phyloP scores from a whole-genome alignment of 2,888 invertebrate genomes.

The Sphaeridia pumilis region DNA sequence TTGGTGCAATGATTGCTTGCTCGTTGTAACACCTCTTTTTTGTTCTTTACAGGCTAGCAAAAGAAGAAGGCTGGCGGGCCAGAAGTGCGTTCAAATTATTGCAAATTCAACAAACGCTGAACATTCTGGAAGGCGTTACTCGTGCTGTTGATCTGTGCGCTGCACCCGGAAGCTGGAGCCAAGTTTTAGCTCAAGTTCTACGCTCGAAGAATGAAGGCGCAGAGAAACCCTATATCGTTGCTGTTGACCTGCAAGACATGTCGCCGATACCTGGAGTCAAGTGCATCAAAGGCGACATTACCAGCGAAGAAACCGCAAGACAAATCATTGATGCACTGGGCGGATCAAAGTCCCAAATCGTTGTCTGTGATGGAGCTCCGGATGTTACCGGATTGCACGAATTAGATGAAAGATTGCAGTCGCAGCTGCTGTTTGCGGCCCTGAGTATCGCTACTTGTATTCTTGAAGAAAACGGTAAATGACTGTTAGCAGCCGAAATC shows the following conservation, averaged over 20 bases:
- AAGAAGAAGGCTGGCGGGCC: slow-evolving; percentile 98
- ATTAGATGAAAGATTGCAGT: slow-evolving; percentile 95
- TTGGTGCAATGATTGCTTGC: neutral
- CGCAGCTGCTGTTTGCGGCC: slow-evolving; percentile 87
- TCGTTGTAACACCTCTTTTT: neutral
- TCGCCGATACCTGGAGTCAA: slow-evolving; percentile 89
- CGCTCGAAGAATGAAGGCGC: slow-evolving; percentile 5
- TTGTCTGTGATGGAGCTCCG: slow-evolving; percentile 79
- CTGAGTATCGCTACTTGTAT: slow-evolving; percentile 92
- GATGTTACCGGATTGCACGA: slow-evolving; percentile 90
- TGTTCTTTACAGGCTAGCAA: slow-evolving; percentile 70
- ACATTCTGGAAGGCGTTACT: slow-evolving; percentile 75
- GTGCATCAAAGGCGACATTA: slow-evolving; percentile 96
- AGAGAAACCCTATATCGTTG: slow-evolving; percentile 69
- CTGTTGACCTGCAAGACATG: slow-evolving; percentile 97
- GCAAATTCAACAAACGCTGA: slow-evolving; percentile 89
- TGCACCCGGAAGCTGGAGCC: slow-evolving; percentile 98
- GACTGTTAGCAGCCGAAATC: too few relatives aligned
- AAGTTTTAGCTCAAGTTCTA: slow-evolving; percentile 59
- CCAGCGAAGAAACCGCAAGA: slow-evolving; percentile 79
- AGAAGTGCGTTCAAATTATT: slow-evolving; percentile 94
- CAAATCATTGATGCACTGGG: slow-evolving; percentile 83
- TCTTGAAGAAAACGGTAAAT: slow-evolving; percentile 41
- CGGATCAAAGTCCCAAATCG: slow-evolving; percentile 79
- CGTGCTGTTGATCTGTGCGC: slow-evolving; percentile 96